A percentile compares a stretch with the other conserved stretches of the same genome.
Conservation (phyloP, 2,113 vertebrate species). For the Aptenodytes patagonicus region DNA sequence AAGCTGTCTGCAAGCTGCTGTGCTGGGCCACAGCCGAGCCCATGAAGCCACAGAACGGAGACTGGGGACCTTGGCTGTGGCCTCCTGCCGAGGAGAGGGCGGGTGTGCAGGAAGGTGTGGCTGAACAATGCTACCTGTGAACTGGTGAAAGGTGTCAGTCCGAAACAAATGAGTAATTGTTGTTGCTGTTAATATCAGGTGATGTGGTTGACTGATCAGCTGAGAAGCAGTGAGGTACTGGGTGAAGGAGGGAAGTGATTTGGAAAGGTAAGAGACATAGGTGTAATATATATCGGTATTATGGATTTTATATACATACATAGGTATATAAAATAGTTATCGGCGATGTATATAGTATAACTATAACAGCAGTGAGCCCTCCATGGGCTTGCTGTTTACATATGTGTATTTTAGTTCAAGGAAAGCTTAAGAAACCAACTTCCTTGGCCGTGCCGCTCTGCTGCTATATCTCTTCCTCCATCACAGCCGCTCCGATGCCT, state of each 20-base stretch:
- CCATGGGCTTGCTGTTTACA: not conserved
- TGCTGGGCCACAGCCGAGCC: rapidly evolving
- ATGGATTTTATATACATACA: not conserved
- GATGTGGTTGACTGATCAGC: not conserved
- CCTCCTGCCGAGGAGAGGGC: rapidly evolving
- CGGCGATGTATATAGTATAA: not conserved
- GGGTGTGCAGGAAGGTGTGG: not conserved
- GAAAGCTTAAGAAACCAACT: not conserved
- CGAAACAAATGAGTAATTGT: not conserved
- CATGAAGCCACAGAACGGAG: rapidly evolving
- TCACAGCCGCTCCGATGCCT: rapidly evolving
- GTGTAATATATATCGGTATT: too few species aligned
- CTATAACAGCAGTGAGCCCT: not conserved
- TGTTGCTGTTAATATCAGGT: not conserved
- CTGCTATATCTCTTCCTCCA: not conserved
- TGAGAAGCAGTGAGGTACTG: not conserved
- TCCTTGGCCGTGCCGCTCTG: not conserved
- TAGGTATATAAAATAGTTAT: not conserved
- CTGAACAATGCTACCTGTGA: not conserved
- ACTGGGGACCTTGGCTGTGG: not conserved
- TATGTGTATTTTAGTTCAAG: not conserved
- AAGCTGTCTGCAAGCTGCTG: not conserved
- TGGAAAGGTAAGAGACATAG: not conserved
- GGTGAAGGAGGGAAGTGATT: not conserved
- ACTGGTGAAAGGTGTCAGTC: not conserved